Percentiles rank a stretch among this genome's conserved stretches.
phyloP scores from a whole-genome alignment of 2,888 invertebrate species.

The Ptilodon capucinus region DNA sequence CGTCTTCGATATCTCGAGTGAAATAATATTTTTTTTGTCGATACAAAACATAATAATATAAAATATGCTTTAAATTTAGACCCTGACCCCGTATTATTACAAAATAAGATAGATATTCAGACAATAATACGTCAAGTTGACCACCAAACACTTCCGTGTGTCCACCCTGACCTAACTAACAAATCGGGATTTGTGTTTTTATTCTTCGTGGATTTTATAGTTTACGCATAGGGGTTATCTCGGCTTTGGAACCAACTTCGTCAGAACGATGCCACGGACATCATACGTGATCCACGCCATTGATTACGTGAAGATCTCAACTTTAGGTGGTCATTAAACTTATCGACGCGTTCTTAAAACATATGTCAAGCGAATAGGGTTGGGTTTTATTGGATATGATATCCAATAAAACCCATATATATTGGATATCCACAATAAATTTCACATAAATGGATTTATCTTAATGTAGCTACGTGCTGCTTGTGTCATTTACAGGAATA shows the following conservation, averaged over 20 bases:
- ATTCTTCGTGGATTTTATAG: constrained; percentile 40
- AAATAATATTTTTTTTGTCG: too few species aligned
- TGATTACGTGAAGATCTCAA: constrained; percentile 5
- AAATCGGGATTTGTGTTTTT: constrained; percentile 45
- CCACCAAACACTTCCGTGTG: constrained; percentile 3
- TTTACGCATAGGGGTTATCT: constrained; percentile 43
- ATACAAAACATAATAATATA: too few species aligned
- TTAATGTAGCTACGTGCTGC: too few species aligned
- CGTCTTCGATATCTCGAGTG: too few species aligned
- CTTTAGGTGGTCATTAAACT: background rate
- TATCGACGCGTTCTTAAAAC: background rate
- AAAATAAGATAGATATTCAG: background rate
- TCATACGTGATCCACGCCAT: constrained; percentile 34
- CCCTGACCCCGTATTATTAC: background rate
- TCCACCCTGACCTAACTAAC: constrained; percentile 10
- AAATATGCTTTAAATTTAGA: too few species aligned
- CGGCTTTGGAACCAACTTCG: constrained; percentile 43
- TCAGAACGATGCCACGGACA: constrained; percentile 51
- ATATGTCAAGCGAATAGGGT: background rate
- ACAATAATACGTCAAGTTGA: constrained; percentile 1
- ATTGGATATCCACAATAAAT: too few species aligned
- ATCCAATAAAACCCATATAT: too few species aligned
- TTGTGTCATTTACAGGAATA: too few species aligned
- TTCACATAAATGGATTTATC: too few species aligned
- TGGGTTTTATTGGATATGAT: too few species aligned